Evolutionary conservation across 2,888 invertebrate genomes (phyloP), one percentile per base, ranked within the genome.

Genomic region (Spisula subtruncata): DNA sequence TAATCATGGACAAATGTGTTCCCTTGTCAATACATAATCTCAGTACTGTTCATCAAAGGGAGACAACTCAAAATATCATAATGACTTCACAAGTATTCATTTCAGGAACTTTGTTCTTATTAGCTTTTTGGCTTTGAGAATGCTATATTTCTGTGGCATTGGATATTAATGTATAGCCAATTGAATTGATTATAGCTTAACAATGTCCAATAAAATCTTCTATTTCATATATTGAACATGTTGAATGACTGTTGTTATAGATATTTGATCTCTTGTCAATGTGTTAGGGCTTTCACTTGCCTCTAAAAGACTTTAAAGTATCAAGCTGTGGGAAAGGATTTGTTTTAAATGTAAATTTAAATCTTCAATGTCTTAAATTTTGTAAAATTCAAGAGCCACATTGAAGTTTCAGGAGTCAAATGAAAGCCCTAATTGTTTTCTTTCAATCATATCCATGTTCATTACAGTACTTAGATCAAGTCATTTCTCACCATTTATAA

Each of bases 1-100:
- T 82, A 83, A 71, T 81, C 80, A 81, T 85, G 56, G 51, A 84
- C 84, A 84, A 71, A 84, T 84, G 84, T 66, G 84, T 84, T 66
- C 66, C 48, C 46, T 48, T 81, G 25, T 84, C 66, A 51, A 66
- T 25, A 25, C 29, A 75, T 75, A 75, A 75, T 75, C 75, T 75
- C 75, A 75, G 35, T 75, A 35, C 35, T 75, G 32, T 32, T 75
- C 14, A 12, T 29, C 29, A 35, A 75, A 32, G 75, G 75, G 75
- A 75, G 35, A 32, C 35, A 75, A 32, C 18, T 75, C 32, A 75
- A 12, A 75, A 66, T n/a, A n/a, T n/a, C n/a, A n/a, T n/a, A n/a
- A n/a, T n/a, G n/a, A n/a, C n/a, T n/a, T n/a, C n/a, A n/a, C n/a
- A n/a, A n/a, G n/a, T n/a, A n/a, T n/a, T n/a, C n/a, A n/a, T n/a